A percentile compares a stretch with the other conserved stretches of the same genome.
Conservation (phyloP, 1,140 invertebrate genomes). For the Listronotus oregonensis region DNA sequence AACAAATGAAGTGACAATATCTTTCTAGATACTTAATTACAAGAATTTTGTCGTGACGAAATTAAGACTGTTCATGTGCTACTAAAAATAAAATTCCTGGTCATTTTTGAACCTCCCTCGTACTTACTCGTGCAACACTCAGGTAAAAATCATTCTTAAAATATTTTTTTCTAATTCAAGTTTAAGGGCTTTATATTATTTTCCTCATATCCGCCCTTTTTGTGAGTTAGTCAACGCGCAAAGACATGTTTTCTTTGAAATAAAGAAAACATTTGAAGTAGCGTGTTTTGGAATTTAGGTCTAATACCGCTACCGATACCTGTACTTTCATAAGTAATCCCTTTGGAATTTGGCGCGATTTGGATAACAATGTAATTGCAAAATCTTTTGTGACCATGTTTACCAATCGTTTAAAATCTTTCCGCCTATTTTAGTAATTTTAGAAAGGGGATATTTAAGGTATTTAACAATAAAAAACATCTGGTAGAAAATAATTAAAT, state of each 20-base stretch:
- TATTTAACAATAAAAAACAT: too few species aligned
- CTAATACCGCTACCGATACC: slow-evolving; percentile 18
- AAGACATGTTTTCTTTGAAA: slow-evolving; percentile 20
- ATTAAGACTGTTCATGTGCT: too few species aligned
- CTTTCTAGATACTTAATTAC: too few species aligned
- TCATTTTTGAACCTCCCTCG: too few species aligned
- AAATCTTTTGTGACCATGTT: slow-evolving; percentile 10
- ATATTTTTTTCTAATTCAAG: slow-evolving; percentile 5
- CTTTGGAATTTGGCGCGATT: slow-evolving; percentile 15
- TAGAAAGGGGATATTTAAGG: neutral
- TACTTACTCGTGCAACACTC: neutral
- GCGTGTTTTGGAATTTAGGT: slow-evolving; percentile 17
- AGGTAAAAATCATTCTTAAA: slow-evolving; percentile 23
- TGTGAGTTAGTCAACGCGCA: slow-evolving; percentile 14
- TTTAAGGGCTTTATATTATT: slow-evolving; percentile 14
- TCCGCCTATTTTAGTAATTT: slow-evolving; percentile 11
- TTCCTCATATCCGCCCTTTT: slow-evolving; percentile 20
- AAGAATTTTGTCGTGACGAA: too few species aligned
- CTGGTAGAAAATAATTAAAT: too few species aligned
- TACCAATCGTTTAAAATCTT: slow-evolving; percentile 1
- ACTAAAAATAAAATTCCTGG: too few species aligned
- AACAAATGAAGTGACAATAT: too few species aligned
- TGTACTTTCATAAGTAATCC: slow-evolving; percentile 10
- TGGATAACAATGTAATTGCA: neutral
- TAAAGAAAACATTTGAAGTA: slow-evolving; percentile 22